Percentiles rank a stretch among this genome's conserved stretches.
Evolutionary conservation across 2,888 invertebrate genomes (phyloP).

Genomic region (Rhagophthalmus giganteus): DNA sequence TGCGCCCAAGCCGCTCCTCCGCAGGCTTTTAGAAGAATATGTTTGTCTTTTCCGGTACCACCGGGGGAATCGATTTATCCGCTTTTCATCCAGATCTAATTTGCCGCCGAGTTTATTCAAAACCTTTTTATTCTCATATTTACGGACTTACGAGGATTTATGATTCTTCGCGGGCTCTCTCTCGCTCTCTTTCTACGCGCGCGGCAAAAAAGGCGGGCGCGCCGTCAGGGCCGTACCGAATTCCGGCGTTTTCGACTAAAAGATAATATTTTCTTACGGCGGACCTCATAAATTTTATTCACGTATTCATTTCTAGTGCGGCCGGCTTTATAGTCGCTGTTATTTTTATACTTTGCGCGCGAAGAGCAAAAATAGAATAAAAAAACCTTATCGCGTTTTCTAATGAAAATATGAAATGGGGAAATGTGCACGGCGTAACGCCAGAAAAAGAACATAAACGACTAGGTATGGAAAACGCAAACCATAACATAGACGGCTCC

Average conservation of each 20-base stretch:
- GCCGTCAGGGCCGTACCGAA: too few species aligned
- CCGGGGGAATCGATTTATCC: too few species aligned
- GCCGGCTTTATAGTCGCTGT: conserved; percentile 19
- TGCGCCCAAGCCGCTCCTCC: too few species aligned
- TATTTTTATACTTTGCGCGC: conserved; percentile 20
- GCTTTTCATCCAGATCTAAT: too few species aligned
- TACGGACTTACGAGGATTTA: too few species aligned
- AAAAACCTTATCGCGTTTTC: conserved; percentile 3
- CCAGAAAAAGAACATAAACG: conserved; percentile 4
- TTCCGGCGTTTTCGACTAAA: conserved; percentile 2
- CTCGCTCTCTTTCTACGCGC: too few species aligned
- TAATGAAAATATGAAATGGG: conserved; percentile 10
- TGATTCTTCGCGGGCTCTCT: too few species aligned
- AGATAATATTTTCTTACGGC: conserved; percentile 9
- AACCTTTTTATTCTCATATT: too few species aligned
- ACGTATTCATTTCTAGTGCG: conserved; percentile 23
- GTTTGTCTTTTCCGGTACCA: too few species aligned
- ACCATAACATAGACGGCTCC: conserved; percentile 5
- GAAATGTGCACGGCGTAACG: background rate
- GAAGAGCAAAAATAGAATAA: conserved; percentile 13
- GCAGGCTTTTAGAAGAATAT: too few species aligned
- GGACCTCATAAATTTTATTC: conserved; percentile 24
- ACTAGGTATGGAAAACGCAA: background rate
- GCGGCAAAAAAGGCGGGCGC: too few species aligned
- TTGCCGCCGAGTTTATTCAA: too few species aligned